Evolutionary conservation across 1,140 invertebrate species (phyloP).

Genomic region (Platorchestia sp.): DNA sequence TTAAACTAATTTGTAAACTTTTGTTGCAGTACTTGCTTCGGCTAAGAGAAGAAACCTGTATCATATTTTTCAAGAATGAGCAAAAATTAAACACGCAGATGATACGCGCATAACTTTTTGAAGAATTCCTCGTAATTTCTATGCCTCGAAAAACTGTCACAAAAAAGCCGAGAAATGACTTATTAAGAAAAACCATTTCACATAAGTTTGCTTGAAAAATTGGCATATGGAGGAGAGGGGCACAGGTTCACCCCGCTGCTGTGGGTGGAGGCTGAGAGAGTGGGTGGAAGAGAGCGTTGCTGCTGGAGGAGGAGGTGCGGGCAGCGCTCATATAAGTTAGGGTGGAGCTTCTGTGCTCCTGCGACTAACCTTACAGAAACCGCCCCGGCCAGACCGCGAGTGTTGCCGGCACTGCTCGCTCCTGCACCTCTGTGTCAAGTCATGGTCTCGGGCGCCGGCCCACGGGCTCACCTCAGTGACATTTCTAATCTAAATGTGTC

Average conservation of each 20-base stretch:
- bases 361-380: slow-evolving; percentile 19
- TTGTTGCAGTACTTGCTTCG: not conserved
- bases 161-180: not conserved
- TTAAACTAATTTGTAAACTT: not conserved
- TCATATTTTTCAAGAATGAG: not conserved
- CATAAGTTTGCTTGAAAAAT: not conserved
- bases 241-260: not conserved
- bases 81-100: not conserved
- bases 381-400: slow-evolving; percentile 20
- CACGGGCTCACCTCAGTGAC: not conserved
- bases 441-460: not conserved
- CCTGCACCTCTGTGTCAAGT: not conserved
- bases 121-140: not conserved
- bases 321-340: not conserved
- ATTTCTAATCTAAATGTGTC: not conserved
- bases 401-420: not conserved
- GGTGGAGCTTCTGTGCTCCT: not conserved
- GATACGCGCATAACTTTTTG: not conserved
- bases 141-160: not conserved
- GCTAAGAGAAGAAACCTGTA: not conserved
- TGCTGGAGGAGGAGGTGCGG: not conserved
- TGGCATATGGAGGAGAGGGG: not conserved
- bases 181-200: not conserved
- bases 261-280: slow-evolving; percentile 26
- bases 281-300: slow-evolving; percentile 35